phyloP scores from a whole-genome alignment of 2,113 vertebrate species.

The Pogona vitticeps region DNA sequence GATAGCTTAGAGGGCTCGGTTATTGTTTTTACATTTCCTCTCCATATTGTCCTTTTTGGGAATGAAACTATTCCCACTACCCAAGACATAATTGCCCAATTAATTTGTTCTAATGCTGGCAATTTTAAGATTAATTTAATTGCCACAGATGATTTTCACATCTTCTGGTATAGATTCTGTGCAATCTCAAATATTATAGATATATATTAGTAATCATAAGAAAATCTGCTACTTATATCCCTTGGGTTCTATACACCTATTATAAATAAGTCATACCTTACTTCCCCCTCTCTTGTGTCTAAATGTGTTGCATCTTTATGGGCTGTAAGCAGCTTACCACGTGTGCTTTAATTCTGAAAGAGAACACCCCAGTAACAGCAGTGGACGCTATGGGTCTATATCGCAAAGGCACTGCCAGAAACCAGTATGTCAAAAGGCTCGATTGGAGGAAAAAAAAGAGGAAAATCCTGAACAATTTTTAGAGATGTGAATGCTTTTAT shows the following conservation, averaged over 20 bases:
- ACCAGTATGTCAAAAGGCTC: conserved; percentile 70
- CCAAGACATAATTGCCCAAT: conserved; percentile 67
- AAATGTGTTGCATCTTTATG: conserved; percentile 71
- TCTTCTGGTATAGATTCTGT: conserved; percentile 90
- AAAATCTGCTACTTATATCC: conserved; percentile 79
- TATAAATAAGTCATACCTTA: conserved; percentile 89
- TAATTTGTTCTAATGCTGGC: conserved; percentile 65
- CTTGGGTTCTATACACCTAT: conserved; percentile 90
- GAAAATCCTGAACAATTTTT: conserved; percentile 56
- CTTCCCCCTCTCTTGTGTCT: conserved; percentile 68
- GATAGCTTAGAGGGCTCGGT: conserved; percentile 71
- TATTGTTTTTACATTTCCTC: conserved; percentile 69
- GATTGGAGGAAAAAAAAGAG: conserved; percentile 33
- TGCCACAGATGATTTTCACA: conserved; percentile 76
- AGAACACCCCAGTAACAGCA: conserved; percentile 76
- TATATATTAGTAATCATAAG: conserved; percentile 86
- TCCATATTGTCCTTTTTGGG: conserved; percentile 77
- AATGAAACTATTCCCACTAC: conserved; percentile 67
- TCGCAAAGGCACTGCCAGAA: conserved; percentile 51
- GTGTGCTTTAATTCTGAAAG: conserved; percentile 83
- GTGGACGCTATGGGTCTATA: conserved; percentile 60
- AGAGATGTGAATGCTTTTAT: conserved; percentile 51
- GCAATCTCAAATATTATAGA: conserved; percentile 76
- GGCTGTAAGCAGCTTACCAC: conserved; percentile 71
- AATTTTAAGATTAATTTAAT: conserved; percentile 67